Percentiles rank a stretch among this genome's conserved stretches.
Evolutionary conservation across 2,797 vertebrate species (phyloP).

Genomic region (Hipposideros larvatus): DNA sequence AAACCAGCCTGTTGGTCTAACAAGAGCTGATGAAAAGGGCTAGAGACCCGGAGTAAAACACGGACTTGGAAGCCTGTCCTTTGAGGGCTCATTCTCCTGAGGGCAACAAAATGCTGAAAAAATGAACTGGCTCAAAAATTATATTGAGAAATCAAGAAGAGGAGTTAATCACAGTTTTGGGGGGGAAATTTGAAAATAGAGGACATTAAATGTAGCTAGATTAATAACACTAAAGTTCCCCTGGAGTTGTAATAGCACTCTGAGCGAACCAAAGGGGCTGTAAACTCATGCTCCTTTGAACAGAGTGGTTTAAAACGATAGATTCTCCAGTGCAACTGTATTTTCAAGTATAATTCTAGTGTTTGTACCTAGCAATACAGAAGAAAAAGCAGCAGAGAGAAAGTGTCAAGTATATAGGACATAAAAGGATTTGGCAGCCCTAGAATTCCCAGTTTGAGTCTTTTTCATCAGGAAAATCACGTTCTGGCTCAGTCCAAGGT

Average conservation of each 20-base stretch:
- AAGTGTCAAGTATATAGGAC: constrained; percentile 84
- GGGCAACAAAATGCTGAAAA: constrained; percentile 47
- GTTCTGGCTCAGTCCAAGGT: constrained; percentile 77
- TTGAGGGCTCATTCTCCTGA: constrained; percentile 40
- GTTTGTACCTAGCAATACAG: constrained; percentile 79
- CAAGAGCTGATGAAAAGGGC: constrained; percentile 65
- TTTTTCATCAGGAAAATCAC: constrained; percentile 74
- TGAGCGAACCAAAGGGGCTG: constrained; percentile 16
- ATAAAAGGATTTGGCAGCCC: constrained; percentile 78
- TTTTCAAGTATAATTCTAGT: constrained; percentile 88
- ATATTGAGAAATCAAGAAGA: constrained; percentile 48
- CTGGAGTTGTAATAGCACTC: constrained; percentile 39
- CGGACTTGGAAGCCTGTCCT: constrained; percentile 22
- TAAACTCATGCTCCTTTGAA: constrained; percentile 19
- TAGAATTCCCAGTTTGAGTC: constrained; percentile 88
- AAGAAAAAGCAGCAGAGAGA: constrained; percentile 87
- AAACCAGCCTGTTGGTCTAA: constrained; percentile 60
- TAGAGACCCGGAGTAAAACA: constrained; percentile 56
- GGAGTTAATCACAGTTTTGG: constrained; percentile 75
- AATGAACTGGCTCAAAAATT: constrained; percentile 75
- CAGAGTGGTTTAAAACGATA: constrained; percentile 66
- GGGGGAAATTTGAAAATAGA: neutral
- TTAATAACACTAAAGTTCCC: constrained; percentile 16
- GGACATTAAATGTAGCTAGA: neutral
- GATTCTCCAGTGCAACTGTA: constrained; percentile 82